Percentiles rank a stretch among this genome's conserved stretches.
Conservation (phyloP, 2,113 vertebrate genomes). For the Mesocricetus auratus region DNA sequence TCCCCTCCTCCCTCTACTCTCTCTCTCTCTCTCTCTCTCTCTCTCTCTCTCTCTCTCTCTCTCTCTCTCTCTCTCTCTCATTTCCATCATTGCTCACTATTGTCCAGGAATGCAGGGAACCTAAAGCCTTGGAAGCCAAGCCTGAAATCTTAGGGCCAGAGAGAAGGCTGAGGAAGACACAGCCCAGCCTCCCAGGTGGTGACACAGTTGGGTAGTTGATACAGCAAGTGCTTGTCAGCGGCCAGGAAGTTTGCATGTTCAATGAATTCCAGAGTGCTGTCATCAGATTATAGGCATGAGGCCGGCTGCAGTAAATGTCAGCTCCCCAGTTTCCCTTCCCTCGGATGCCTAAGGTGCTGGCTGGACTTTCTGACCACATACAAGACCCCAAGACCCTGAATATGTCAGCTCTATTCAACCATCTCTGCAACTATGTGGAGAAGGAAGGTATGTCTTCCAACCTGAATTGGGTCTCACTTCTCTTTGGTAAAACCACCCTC, state of each 20-base stretch:
- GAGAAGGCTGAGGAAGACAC: not conserved
- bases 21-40: not conserved
- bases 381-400: not conserved
- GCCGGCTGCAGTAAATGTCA: not conserved
- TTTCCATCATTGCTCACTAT: rapidly evolving
- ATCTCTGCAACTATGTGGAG: not conserved
- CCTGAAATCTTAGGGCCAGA: not conserved
- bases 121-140: not conserved
- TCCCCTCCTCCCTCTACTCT: not conserved
- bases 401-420: not conserved
- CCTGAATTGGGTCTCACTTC: not conserved
- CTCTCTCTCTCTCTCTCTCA: not conserved
- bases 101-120: not conserved
- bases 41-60: rapidly evolving
- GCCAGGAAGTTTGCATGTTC: not conserved
- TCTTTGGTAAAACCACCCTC: not conserved
- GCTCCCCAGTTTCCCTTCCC: not conserved
- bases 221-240: not conserved
- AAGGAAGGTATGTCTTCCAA: not conserved
- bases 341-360: not conserved
- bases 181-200: not conserved
- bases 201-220: not conserved
- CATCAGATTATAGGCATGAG: not conserved
- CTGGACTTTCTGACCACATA: not conserved
- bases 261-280: not conserved